Percentiles rank a stretch among this genome's conserved stretches.
Evolutionary conservation across 2,888 invertebrate species (phyloP).

Genomic region (Mesopsocus fuscifrons): DNA sequence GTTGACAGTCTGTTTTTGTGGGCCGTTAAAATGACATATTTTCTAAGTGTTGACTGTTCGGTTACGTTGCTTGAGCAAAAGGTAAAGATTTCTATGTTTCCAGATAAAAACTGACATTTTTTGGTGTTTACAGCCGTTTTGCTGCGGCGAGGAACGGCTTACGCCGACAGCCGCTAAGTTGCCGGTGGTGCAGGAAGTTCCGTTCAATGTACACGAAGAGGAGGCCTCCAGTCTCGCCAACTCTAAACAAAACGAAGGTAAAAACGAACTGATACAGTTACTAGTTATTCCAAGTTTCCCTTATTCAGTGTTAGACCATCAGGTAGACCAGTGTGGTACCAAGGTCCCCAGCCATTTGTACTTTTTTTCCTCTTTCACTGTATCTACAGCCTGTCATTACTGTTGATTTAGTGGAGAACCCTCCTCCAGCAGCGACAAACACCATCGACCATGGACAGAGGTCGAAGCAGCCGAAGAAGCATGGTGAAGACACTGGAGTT

Average conservation of each 20-base stretch:
- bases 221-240: neutral
- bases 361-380: no score
- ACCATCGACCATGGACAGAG: slow-evolving; percentile 14
- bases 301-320: slow-evolving; percentile 12
- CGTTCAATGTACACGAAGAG: neutral
- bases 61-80: no score
- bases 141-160: neutral
- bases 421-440: slow-evolving; percentile 15
- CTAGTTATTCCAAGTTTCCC: no score
- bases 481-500: neutral
- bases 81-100: no score
- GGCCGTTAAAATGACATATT: no score
- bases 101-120: no score
- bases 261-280: no score
- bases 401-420: slow-evolving; percentile 12
- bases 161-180: neutral
- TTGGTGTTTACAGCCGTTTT: neutral
- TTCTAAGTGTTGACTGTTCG: no score
- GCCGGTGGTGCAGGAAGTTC: neutral
- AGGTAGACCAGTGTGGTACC: no score
- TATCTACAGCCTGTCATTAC: no score
- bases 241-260: slow-evolving; percentile 1
- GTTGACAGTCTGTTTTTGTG: no score
- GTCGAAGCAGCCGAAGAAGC: slow-evolving; percentile 7
- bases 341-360: no score